Percentiles rank a stretch among this genome's conserved stretches.
phyloP scores from a whole-genome alignment of 2,888 invertebrate species.

The Dicranocentrus wangi region DNA sequence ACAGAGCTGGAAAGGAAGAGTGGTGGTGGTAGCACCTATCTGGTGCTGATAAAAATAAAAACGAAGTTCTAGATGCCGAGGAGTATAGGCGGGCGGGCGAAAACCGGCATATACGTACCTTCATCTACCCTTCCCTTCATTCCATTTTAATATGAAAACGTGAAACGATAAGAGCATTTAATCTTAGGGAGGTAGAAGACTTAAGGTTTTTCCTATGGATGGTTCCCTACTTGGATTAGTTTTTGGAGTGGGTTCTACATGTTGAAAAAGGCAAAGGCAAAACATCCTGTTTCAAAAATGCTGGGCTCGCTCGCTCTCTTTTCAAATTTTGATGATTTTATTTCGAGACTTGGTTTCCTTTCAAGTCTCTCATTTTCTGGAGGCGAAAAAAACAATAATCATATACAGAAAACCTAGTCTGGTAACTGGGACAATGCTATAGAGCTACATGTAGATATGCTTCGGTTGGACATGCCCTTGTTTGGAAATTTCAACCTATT shows the following conservation, averaged over 20 bases:
- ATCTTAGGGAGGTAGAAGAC: too few relatives aligned
- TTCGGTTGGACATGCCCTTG: too few relatives aligned
- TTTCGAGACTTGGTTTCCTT: slow-evolving; percentile 19
- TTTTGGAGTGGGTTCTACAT: neutral
- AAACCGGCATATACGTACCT: too few relatives aligned
- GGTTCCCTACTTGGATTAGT: neutral
- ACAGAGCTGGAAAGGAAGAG: neutral
- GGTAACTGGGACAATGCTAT: too few relatives aligned
- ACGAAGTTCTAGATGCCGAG: too few relatives aligned
- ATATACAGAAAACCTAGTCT: neutral
- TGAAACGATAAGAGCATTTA: too few relatives aligned
- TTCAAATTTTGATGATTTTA: slow-evolving; percentile 21
- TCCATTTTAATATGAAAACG: neutral
- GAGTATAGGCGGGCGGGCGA: too few relatives aligned
- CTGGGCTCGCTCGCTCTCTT: neutral
- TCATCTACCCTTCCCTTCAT: too few relatives aligned
- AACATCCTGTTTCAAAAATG: slow-evolving; percentile 11
- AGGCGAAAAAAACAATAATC: neutral
- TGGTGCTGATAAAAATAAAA: slow-evolving; percentile 1
- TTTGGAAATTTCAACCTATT: neutral
- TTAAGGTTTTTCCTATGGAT: too few relatives aligned
- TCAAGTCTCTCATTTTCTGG: slow-evolving; percentile 20
- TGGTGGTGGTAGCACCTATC: neutral
- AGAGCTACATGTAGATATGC: too few relatives aligned
- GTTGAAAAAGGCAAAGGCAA: slow-evolving; percentile 16